These are phyloP conservation scores for Onchidella celtica DNA, from an alignment of 2,888 invertebrate species.

Conservation along the genomic window DNA sequence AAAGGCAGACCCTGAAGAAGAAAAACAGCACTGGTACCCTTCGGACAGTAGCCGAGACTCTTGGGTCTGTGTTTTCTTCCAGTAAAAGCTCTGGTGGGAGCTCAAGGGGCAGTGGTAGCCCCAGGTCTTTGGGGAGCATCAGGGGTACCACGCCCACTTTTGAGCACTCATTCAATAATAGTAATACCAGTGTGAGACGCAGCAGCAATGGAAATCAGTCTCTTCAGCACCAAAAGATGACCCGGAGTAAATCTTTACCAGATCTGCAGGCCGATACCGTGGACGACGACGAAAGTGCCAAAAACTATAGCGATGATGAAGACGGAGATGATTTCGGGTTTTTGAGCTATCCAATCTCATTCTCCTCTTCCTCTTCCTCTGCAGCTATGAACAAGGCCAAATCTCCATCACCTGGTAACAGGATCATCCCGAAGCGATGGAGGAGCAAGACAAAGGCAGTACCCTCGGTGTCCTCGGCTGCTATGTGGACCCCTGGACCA, in stretches of 20 bases:
- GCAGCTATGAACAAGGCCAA: slow-evolving; percentile 74
- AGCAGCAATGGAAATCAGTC: neutral
- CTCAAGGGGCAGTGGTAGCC: neutral
- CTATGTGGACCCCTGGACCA: slow-evolving; percentile 89
- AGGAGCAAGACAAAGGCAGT: slow-evolving; percentile 91
- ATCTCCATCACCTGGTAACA: slow-evolving; percentile 64
- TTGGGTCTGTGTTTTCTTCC: neutral
- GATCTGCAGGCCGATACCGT: slow-evolving; percentile 60
- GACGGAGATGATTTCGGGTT: slow-evolving; percentile 76
- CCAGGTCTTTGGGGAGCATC: neutral
- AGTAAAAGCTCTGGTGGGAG: neutral
- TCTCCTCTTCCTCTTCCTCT: slow-evolving; percentile 59
- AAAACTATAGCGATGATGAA: slow-evolving; percentile 61
- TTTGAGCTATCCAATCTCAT: slow-evolving; percentile 63
- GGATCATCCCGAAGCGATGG: slow-evolving; percentile 85
- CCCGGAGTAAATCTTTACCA: slow-evolving; percentile 67
- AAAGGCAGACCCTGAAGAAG: neutral
- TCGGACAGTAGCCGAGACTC: neutral
- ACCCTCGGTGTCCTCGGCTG: slow-evolving; percentile 84
- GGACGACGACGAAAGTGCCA: slow-evolving; percentile 46
- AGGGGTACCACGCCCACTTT: neutral
- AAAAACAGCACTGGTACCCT: neutral
- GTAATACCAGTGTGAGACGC: neutral
- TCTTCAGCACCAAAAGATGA: neutral
- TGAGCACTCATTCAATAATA: neutral